These are phyloP conservation scores for Polyodon spathula DNA, from an alignment of 2,113 vertebrate species.

Conservation along the genomic window DNA sequence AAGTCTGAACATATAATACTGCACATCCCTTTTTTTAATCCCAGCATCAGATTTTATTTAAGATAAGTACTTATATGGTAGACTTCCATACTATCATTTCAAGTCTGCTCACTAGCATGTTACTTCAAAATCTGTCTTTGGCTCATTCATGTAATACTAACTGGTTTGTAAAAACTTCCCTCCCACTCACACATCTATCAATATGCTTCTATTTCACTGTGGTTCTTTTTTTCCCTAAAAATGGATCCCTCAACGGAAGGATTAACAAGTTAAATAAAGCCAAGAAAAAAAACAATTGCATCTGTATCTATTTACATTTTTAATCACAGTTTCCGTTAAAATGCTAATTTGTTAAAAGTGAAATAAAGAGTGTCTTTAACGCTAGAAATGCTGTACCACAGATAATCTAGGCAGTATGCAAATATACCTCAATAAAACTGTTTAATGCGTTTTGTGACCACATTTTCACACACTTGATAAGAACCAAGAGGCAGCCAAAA, in stretches of 20 bases:
- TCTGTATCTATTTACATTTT: constrained; percentile 29
- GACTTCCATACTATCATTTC: too few relatives aligned
- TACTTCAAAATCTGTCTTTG: too few relatives aligned
- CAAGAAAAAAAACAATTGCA: not conserved
- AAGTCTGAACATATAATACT: not conserved
- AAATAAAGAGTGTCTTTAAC: constrained; percentile 34
- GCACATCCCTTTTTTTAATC: not conserved
- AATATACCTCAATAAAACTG: constrained; percentile 39
- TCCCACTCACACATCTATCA: too few relatives aligned
- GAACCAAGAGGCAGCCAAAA: constrained; percentile 28
- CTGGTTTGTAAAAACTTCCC: too few relatives aligned
- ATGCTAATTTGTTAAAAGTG: constrained; percentile 46
- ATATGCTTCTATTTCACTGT: too few relatives aligned
- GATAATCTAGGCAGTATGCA: constrained; percentile 51
- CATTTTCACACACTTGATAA: constrained; percentile 47
- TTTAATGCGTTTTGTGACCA: constrained; percentile 28
- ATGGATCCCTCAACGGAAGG: too few relatives aligned
- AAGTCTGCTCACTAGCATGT: too few relatives aligned
- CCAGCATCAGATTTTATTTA: too few relatives aligned
- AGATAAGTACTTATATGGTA: too few relatives aligned
- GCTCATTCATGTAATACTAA: too few relatives aligned
- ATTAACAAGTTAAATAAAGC: too few relatives aligned
- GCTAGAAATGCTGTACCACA: constrained; percentile 32
- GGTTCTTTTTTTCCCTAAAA: too few relatives aligned
- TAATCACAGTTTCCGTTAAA: constrained; percentile 36